These are phyloP conservation scores for Odontophorus gujanensis DNA, from an alignment of 2,113 vertebrate species.

Conservation along the genomic window DNA sequence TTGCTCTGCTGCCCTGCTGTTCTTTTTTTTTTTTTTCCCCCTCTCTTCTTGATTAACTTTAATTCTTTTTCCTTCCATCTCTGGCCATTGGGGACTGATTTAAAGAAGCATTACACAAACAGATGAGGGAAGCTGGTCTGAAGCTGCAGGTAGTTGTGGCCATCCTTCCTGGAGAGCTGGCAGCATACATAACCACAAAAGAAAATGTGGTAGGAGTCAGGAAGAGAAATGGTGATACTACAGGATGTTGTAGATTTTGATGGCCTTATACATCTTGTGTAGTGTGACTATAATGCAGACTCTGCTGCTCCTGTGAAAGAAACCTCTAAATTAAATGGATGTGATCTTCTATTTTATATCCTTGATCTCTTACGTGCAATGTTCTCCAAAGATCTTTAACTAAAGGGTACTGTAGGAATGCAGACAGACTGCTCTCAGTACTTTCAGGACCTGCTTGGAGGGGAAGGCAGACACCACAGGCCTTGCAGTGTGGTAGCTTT, in stretches of 20 bases:
- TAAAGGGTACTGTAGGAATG: background rate
- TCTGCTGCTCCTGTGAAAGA: background rate
- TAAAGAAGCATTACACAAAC: background rate
- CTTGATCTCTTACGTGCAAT: background rate
- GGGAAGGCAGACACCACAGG: background rate
- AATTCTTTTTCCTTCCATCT: background rate
- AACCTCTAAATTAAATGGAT: background rate
- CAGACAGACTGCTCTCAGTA: background rate
- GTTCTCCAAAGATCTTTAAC: background rate
- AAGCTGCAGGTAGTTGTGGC: background rate
- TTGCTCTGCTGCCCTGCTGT: background rate
- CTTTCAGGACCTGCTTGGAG: background rate
- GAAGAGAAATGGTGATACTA: background rate
- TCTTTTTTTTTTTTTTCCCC: background rate
- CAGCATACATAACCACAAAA: accelerated
- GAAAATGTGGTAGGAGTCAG: background rate
- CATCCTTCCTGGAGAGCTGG: background rate
- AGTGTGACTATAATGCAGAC: background rate
- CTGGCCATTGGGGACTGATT: background rate
- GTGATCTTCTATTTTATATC: background rate
- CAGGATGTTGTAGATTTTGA: background rate
- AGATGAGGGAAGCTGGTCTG: background rate
- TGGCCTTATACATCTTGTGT: background rate
- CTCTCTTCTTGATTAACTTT: background rate
- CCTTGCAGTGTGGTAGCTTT: background rate